phyloP scores from a whole-genome alignment of 2,888 invertebrate species.

The Zygaena filipendulae region DNA sequence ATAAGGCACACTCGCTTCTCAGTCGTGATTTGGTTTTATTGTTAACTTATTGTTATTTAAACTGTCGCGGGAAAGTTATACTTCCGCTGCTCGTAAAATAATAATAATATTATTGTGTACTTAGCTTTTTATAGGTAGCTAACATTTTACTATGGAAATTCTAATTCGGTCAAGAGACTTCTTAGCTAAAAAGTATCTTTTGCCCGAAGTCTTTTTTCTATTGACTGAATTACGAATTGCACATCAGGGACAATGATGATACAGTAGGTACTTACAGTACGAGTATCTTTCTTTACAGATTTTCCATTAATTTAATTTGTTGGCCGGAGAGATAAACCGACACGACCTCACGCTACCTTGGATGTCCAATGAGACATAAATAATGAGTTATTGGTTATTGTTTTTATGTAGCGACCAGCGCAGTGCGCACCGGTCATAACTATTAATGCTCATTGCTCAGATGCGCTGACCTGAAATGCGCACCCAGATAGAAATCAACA shows the following conservation, averaged over 20 bases:
- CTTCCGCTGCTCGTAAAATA: too few species aligned
- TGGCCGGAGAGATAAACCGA: conserved; percentile 25
- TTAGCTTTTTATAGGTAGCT: too few species aligned
- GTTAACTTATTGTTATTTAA: conserved; percentile 49
- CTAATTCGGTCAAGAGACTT: too few species aligned
- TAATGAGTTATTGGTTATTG: conserved; percentile 59
- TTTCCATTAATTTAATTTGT: conserved; percentile 17
- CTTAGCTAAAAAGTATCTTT: too few species aligned
- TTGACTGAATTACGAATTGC: too few species aligned
- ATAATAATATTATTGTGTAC: too few species aligned
- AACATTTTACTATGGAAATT: background rate
- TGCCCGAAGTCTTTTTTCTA: too few species aligned
- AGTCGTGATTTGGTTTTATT: conserved; percentile 35
- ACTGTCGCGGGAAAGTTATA: conserved; percentile 35
- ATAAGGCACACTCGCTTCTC: conserved; percentile 45
- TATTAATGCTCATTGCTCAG: conserved; percentile 45
- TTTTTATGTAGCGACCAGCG: conserved; percentile 47
- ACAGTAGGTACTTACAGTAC: too few species aligned
- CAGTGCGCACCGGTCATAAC: conserved; percentile 29
- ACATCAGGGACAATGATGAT: too few species aligned
- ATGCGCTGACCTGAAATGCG: conserved; percentile 41
- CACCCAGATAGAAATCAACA: conserved; percentile 25
- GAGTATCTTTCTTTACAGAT: too few species aligned
- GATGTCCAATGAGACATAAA: conserved; percentile 45
- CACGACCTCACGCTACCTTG: conserved; percentile 25